These are phyloP conservation scores for Saguinus imperator DNA, from an alignment of 2,113 vertebrate species.

Conservation along the genomic window DNA sequence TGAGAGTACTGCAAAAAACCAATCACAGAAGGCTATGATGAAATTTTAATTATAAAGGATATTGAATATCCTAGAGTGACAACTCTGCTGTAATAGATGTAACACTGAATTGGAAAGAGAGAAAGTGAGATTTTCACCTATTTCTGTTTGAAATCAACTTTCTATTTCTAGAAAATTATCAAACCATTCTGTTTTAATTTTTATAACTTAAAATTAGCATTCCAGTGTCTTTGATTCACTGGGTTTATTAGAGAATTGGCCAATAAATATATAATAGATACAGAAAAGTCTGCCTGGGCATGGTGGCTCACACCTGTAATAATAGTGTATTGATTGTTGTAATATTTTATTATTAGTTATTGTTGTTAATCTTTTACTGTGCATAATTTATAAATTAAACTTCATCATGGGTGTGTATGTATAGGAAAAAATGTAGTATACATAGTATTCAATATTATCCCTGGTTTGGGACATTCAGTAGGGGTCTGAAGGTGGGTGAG, in stretches of 20 bases:
- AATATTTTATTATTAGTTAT: too few relatives aligned
- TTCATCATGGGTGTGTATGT: too few relatives aligned
- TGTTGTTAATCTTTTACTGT: too few relatives aligned
- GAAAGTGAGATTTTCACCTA: slow-evolving; percentile 34
- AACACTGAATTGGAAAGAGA: slow-evolving; percentile 34
- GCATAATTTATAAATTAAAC: too few relatives aligned
- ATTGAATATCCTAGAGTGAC: slow-evolving; percentile 68
- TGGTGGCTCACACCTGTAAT: too few relatives aligned
- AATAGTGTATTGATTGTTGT: too few relatives aligned
- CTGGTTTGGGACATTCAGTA: too few relatives aligned
- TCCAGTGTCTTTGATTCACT: slow-evolving; percentile 35
- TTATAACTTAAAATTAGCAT: slow-evolving; percentile 26
- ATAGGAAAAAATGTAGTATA: too few relatives aligned
- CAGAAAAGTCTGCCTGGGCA: too few relatives aligned
- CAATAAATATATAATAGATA: slow-evolving; percentile 1
- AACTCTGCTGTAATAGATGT: slow-evolving; percentile 64
- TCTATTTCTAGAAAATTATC: slow-evolving; percentile 33
- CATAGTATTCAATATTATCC: too few relatives aligned
- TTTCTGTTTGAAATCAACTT: slow-evolving; percentile 49
- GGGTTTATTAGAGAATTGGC: slow-evolving; percentile 36
- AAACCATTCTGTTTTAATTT: slow-evolving; percentile 7
- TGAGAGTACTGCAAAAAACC: slow-evolving; percentile 51
- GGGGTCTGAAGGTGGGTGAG: too few relatives aligned
- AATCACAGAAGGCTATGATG: slow-evolving; percentile 63
- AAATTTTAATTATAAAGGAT: slow-evolving; percentile 76